phyloP scores from a whole-genome alignment of 2,113 vertebrate genomes.

The Lagopus leucura region DNA sequence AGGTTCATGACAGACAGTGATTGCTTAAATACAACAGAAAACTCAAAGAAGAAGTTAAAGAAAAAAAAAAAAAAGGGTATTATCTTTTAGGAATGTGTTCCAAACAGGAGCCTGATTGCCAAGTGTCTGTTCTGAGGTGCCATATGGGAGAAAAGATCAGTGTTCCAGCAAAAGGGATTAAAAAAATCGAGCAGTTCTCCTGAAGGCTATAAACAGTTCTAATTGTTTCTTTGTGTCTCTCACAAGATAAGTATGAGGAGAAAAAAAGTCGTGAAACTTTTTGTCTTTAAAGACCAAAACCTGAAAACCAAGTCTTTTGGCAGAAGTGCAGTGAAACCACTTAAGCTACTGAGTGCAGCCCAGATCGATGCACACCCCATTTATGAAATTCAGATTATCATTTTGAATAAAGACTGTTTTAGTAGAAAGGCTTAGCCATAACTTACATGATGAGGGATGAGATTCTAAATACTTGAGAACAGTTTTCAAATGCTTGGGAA shows the following conservation, averaged over 20 bases:
- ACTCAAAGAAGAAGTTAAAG: neutral
- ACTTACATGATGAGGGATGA: neutral
- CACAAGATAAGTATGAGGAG: neutral
- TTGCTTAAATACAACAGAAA: neutral
- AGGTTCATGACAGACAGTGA: neutral
- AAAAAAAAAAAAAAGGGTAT: neutral
- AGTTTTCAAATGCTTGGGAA: neutral
- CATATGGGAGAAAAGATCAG: conserved; percentile 34
- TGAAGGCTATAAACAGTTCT: conserved; percentile 16
- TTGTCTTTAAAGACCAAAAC: neutral
- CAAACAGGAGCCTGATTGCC: neutral
- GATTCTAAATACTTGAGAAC: neutral
- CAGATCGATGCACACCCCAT: neutral
- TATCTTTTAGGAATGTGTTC: conserved; percentile 11
- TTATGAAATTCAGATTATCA: neutral
- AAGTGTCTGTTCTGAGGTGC: conserved; percentile 18
- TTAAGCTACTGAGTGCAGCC: neutral
- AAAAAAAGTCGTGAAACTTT: neutral
- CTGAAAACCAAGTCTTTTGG: neutral
- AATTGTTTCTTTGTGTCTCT: conserved; percentile 11
- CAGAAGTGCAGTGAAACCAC: neutral
- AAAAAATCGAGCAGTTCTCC: conserved; percentile 4
- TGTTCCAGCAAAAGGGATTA: neutral
- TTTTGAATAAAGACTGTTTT: neutral
- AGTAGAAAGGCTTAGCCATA: neutral